Conservation (phyloP, 2,888 invertebrate genomes). For the Colletes collaris region DNA sequence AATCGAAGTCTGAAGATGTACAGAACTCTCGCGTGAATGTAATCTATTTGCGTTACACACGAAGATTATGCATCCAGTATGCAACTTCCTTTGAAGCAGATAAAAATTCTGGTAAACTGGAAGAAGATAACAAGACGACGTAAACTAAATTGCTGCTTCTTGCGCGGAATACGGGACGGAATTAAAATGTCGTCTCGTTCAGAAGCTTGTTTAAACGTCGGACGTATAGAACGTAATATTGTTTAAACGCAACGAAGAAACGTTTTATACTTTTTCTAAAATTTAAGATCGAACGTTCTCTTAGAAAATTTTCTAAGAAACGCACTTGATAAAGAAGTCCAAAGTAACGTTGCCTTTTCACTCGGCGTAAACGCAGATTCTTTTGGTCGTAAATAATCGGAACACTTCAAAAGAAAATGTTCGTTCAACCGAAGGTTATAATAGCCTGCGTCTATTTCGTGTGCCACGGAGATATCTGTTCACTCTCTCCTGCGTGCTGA, state of each 20-base stretch:
- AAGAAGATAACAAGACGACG: neutral
- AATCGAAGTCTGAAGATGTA: no score
- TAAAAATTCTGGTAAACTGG: neutral
- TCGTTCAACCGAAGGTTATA: neutral
- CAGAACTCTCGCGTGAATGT: no score
- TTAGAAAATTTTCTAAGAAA: neutral
- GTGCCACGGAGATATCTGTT: slow-evolving; percentile 56
- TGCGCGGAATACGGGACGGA: slow-evolving; percentile 3
- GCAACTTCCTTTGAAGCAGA: neutral
- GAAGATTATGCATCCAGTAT: neutral
- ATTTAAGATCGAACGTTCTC: neutral
- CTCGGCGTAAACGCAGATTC: neutral
- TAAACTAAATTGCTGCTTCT: slow-evolving; percentile 19
- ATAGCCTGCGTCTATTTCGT: slow-evolving; percentile 38
- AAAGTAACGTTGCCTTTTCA: neutral
- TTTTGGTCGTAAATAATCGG: neutral
- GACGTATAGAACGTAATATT: neutral
- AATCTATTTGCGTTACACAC: no score
- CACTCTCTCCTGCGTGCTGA: slow-evolving; percentile 73
- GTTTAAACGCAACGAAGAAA: no score
- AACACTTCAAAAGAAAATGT: neutral
- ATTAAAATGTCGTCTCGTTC: slow-evolving; percentile 8
- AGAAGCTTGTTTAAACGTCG: neutral
- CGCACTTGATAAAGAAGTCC: neutral
- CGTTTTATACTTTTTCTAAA: neutral